Percentiles rank a stretch among this genome's conserved stretches.
Conservation (phyloP, 2,113 vertebrate species). For the Hippocampus mohnikei region DNA sequence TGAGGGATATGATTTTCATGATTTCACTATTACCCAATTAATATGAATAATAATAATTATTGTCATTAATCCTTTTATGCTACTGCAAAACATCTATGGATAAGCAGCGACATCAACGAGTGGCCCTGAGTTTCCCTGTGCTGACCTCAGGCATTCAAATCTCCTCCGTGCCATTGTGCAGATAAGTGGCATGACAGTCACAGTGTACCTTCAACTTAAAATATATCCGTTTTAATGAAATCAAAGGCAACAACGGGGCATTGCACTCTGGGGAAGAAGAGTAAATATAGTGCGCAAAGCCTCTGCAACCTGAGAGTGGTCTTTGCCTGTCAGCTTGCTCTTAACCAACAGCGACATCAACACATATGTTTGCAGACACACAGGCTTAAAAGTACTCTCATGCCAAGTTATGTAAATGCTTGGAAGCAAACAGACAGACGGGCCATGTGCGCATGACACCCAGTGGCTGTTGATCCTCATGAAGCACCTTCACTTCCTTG, state of each 20-base stretch:
- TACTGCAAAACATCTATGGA: neutral
- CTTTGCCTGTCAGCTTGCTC: constrained; percentile 22
- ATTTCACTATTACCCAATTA: neutral
- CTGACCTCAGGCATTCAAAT: constrained; percentile 26
- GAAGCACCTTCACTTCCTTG: constrained; percentile 58
- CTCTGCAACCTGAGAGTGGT: constrained; percentile 22
- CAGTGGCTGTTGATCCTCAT: constrained; percentile 49
- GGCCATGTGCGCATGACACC: constrained; percentile 43
- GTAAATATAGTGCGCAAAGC: constrained; percentile 47
- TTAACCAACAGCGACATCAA: constrained; percentile 12
- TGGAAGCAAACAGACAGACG: constrained; percentile 33
- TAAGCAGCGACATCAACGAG: constrained; percentile 13
- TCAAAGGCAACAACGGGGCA: constrained; percentile 2
- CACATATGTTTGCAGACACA: constrained; percentile 38
- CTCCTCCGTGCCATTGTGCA: constrained; percentile 6
- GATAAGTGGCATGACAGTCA: neutral
- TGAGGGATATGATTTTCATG: neutral
- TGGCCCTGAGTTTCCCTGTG: constrained; percentile 23
- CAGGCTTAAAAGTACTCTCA: constrained; percentile 26
- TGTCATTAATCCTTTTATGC: neutral
- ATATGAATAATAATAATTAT: neutral
- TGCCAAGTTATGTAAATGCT: constrained; percentile 36
- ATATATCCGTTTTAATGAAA: neutral
- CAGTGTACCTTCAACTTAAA: neutral
- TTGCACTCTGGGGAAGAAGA: constrained; percentile 29